Base-by-base conservation (phyloP, 2,113 vertebrate species). In the Dipodomys stephensi region DNA sequence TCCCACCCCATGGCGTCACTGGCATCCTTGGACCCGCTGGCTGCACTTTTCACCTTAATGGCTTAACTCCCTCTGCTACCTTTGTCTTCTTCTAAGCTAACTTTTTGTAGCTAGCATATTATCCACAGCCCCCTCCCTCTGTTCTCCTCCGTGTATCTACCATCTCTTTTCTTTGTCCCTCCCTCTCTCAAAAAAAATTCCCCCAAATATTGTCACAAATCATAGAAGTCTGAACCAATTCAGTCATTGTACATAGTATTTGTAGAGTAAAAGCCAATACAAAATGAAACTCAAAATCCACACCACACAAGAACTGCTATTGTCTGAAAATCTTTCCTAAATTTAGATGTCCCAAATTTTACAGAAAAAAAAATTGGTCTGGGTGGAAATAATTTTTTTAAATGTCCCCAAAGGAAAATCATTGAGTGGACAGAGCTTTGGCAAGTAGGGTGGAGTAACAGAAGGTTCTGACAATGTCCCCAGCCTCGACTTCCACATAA, bases 21-120 rank as follows among this genome's bases (percentile, higher is more conserved):
- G 23, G 2, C 4, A 0, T 0, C 1, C 32, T 13, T 11, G 4
- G 30, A 6, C 32, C 39, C 18, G 0, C 32, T 6, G 19, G 13
- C 53, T 18, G 46, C 30, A 25, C 20, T 2, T 4, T 39, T 28
- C 30, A 23, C 57, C 72, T 4, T n/a, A 46, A 0, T 57, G 53
- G 16, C 53, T 4, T 13, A 18, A 11, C 53, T 57, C 7, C 19
- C 64, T 15, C 25, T 0, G 19, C 39, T 27, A 79, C 18, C 27
- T 9, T 72, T 44, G 1, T 20, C 68, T 25, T 62, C 76, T 6
- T 15, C 19, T 6, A 20, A 1, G 0, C n/a, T 4, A 9, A 22
- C 49, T n/a, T 30, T 1, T 30, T 11, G 27, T 13, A 69, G 23
- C 10, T 32, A 11, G 13, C 30, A 32, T 32, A 18, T 15, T 71